Conservation (phyloP, 2,797 vertebrate genomes). For the Cheirogaleus major region DNA sequence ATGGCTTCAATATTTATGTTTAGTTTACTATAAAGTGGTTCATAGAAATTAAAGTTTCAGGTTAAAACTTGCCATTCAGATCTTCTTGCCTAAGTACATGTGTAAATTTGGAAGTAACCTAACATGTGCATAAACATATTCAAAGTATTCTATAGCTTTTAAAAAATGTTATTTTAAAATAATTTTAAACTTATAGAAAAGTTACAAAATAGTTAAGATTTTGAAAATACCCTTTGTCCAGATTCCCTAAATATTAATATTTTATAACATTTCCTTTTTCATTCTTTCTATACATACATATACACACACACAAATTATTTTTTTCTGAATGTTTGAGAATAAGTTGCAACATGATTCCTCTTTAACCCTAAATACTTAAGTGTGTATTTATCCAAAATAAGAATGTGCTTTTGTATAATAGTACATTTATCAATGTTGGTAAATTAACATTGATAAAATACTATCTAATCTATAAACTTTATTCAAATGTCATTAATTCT, state of each 20-base stretch:
- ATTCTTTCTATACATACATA: neutral
- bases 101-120: conserved; percentile 30
- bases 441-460: conserved; percentile 3
- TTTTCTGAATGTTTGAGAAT: conserved; percentile 24
- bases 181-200: conserved; percentile 4
- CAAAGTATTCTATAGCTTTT: neutral
- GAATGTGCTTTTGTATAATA: neutral
- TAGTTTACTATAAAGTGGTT: conserved; percentile 30
- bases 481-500: neutral
- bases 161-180: conserved; percentile 22
- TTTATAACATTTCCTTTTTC: neutral
- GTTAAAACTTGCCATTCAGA: conserved; percentile 43
- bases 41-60: conserved; percentile 43
- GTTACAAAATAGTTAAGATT: neutral
- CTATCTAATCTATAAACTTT: neutral
- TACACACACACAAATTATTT: neutral
- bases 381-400: conserved; percentile 4
- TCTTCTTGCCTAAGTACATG: neutral
- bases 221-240: conserved; percentile 1
- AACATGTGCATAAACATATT: neutral
- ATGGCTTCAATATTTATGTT: neutral
- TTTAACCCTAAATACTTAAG: neutral
- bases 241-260: neutral
- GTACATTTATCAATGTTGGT: neutral
- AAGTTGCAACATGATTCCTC: neutral